Evolutionary conservation across 2,113 vertebrate genomes (phyloP).

Genomic region (Hippotragus niger): DNA sequence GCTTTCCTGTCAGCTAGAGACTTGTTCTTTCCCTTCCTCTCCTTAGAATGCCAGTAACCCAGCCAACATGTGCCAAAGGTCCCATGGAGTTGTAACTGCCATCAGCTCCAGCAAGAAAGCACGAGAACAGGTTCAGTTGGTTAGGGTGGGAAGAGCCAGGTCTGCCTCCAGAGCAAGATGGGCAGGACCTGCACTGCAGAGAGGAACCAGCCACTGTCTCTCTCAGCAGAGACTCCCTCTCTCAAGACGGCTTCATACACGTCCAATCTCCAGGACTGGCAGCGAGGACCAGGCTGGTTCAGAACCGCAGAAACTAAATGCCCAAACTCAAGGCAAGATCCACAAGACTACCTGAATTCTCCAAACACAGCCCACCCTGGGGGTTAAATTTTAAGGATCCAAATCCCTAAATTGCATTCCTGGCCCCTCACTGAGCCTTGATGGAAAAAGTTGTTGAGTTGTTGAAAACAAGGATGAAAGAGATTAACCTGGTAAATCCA

Average conservation of each 20-base stretch:
- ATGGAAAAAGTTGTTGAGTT: neutral
- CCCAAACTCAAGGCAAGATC: neutral
- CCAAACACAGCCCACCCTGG: neutral
- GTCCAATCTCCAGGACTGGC: too few relatives aligned
- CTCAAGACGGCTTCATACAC: neutral
- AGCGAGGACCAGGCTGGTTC: neutral
- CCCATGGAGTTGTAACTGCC: neutral
- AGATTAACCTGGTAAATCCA: slow-evolving; percentile 2
- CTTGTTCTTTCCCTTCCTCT: neutral
- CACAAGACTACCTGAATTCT: neutral
- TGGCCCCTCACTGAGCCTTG: neutral
- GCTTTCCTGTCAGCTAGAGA: neutral
- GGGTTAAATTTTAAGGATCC: neutral
- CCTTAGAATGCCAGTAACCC: neutral
- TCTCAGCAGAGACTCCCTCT: neutral
- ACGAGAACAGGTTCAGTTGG: neutral
- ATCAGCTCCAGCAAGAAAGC: neutral
- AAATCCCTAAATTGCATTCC: neutral
- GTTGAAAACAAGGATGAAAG: neutral
- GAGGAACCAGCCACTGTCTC: neutral
- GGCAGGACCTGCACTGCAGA: neutral
- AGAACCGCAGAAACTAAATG: neutral
- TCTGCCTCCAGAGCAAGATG: neutral
- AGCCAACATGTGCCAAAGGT: neutral
- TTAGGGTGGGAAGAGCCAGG: neutral